A percentile compares a stretch with the other conserved stretches of the same genome.
Conservation (phyloP, 2,113 vertebrate species). For the Sylvicapra grimmia region DNA sequence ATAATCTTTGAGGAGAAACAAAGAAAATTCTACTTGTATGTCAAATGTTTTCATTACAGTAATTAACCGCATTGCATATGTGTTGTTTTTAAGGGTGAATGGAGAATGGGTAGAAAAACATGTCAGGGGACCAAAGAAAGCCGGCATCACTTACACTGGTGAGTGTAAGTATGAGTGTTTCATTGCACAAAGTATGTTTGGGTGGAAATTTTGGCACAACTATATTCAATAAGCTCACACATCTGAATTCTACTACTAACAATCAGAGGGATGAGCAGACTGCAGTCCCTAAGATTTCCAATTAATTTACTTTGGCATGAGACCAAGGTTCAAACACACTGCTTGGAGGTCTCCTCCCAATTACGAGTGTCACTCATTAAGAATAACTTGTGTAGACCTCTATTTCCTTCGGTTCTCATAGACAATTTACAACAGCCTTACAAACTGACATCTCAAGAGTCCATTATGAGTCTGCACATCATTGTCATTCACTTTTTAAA, state of each 20-base stretch:
- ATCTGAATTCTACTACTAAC: background rate
- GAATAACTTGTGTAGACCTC: background rate
- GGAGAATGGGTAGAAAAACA: background rate
- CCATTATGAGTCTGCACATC: rapidly evolving
- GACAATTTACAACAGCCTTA: background rate
- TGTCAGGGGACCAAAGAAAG: background rate
- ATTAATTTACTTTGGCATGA: background rate
- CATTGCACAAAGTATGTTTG: background rate
- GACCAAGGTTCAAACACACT: background rate
- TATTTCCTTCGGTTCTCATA: background rate
- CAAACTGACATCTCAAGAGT: background rate
- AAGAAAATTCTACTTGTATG: background rate
- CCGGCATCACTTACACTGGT: rapidly evolving
- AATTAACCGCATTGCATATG: background rate
- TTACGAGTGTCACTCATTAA: background rate
- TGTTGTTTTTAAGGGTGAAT: background rate
- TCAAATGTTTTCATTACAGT: background rate
- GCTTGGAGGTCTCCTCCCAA: background rate
- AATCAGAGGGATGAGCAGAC: background rate
- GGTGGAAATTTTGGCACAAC: background rate
- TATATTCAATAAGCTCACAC: background rate
- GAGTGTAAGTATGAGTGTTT: background rate
- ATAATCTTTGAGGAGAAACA: background rate
- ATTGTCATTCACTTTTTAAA: background rate
- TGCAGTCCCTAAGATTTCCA: background rate